A percentile compares a stretch with the other conserved stretches of the same genome.
Evolutionary conservation across 2,888 invertebrate genomes (phyloP).

Genomic region (Limenitis camilla): DNA sequence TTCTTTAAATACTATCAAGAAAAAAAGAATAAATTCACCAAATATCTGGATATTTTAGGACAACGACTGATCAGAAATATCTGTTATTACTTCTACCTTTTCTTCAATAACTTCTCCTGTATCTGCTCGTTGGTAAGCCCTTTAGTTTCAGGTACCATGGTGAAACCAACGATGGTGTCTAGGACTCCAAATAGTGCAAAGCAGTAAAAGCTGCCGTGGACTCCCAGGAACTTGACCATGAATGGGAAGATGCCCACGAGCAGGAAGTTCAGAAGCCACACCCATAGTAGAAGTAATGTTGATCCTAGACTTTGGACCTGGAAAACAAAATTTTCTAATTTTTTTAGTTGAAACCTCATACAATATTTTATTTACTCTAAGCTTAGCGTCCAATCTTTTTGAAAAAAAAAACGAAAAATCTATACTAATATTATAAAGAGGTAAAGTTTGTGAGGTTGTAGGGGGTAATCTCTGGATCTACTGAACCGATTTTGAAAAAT

Average conservation of each 20-base stretch:
- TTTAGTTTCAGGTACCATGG: conserved; percentile 65
- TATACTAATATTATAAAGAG: too few relatives aligned
- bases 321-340: neutral
- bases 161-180: conserved; percentile 40
- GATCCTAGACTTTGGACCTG: conserved; percentile 61
- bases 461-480: too few relatives aligned
- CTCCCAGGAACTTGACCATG: conserved; percentile 40
- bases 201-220: conserved; percentile 53
- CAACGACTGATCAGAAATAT: too few relatives aligned
- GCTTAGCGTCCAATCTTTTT: too few relatives aligned
- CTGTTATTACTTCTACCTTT: conserved; percentile 16
- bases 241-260: conserved; percentile 56
- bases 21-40: too few relatives aligned
- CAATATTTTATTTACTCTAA: too few relatives aligned
- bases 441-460: too few relatives aligned
- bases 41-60: too few relatives aligned
- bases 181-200: conserved; percentile 43
- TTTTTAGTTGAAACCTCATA: neutral
- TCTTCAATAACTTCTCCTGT: conserved; percentile 34
- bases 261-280: conserved; percentile 60
- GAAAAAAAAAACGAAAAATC: too few relatives aligned
- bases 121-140: conserved; percentile 58
- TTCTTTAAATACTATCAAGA: too few relatives aligned
- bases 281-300: conserved; percentile 54
- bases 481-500: too few relatives aligned